A percentile compares a stretch with the other conserved stretches of the same genome.
phyloP scores from a whole-genome alignment of 2,113 vertebrate species.

The Aegotheles bennettii region DNA sequence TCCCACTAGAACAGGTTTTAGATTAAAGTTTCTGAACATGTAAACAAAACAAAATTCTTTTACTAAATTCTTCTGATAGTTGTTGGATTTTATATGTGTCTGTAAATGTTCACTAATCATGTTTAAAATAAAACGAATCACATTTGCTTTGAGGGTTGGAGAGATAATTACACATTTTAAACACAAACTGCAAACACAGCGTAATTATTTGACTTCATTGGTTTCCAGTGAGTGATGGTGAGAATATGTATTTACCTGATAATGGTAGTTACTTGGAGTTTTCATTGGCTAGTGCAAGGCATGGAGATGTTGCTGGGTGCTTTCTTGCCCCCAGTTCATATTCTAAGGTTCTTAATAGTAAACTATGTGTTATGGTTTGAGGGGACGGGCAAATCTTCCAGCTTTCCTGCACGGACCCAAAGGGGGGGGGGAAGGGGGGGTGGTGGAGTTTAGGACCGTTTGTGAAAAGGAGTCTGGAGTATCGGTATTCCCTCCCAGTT shows the following conservation, averaged over 20 bases:
- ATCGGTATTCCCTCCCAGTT: too few relatives aligned
- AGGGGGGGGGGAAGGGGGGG: too few relatives aligned
- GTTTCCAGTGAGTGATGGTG: not conserved
- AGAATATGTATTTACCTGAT: not conserved
- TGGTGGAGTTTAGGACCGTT: too few relatives aligned
- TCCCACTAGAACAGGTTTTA: too few relatives aligned
- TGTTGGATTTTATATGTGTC: not conserved
- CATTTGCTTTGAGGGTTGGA: not conserved
- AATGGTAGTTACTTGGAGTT: not conserved
- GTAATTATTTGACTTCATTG: constrained; percentile 9
- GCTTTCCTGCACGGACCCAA: too few relatives aligned
- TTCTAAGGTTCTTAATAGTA: not conserved
- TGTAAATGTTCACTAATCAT: constrained; percentile 2
- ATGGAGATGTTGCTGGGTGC: not conserved
- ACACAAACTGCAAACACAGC: not conserved
- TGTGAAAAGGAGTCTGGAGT: too few relatives aligned
- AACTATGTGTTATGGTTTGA: too few relatives aligned
- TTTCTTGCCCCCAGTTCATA: not conserved
- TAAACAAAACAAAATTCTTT: not conserved
- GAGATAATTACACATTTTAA: constrained; percentile 46
- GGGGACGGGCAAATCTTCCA: too few relatives aligned
- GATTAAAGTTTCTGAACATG: not conserved
- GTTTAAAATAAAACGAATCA: not conserved
- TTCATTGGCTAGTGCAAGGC: not conserved
- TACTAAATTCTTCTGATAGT: not conserved